Conservation (phyloP, 64 coral and sea anemone species). For the Stichodactyla mertensii region DNA sequence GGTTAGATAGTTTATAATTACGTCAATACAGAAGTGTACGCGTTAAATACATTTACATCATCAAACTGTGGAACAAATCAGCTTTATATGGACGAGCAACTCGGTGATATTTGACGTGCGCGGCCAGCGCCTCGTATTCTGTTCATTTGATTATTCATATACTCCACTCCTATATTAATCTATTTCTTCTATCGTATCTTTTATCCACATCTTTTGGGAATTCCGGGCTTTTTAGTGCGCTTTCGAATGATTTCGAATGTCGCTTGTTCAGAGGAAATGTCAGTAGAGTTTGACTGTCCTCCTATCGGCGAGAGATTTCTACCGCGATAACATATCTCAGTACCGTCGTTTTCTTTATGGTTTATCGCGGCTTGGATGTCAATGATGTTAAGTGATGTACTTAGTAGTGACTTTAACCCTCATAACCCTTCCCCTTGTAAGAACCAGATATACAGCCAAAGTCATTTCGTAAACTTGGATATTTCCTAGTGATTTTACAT, state of each 20-base stretch:
- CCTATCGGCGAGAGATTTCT: neutral
- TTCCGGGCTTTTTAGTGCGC: neutral
- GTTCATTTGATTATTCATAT: neutral
- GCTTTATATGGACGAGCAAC: neutral
- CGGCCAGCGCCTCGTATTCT: neutral
- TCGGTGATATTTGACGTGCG: neutral
- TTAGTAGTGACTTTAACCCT: constrained; percentile 6
- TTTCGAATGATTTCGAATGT: constrained; percentile 6
- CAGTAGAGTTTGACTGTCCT: neutral
- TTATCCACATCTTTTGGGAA: neutral
- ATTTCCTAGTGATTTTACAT: neutral
- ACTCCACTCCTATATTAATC: neutral
- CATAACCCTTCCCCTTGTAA: neutral
- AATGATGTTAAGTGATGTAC: constrained; percentile 25
- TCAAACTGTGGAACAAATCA: neutral
- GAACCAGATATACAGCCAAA: neutral
- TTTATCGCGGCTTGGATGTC: constrained; percentile 12
- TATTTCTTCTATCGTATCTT: neutral
- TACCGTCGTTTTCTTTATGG: constrained; percentile 1
- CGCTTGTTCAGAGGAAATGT: neutral
- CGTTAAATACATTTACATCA: neutral
- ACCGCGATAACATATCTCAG: neutral
- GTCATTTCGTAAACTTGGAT: neutral
- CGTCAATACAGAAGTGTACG: neutral
- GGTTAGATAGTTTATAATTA: neutral